Percentiles rank a stretch among this genome's conserved stretches.
Conservation (phyloP, 1,140 invertebrate genomes). For the Delia radicum region DNA sequence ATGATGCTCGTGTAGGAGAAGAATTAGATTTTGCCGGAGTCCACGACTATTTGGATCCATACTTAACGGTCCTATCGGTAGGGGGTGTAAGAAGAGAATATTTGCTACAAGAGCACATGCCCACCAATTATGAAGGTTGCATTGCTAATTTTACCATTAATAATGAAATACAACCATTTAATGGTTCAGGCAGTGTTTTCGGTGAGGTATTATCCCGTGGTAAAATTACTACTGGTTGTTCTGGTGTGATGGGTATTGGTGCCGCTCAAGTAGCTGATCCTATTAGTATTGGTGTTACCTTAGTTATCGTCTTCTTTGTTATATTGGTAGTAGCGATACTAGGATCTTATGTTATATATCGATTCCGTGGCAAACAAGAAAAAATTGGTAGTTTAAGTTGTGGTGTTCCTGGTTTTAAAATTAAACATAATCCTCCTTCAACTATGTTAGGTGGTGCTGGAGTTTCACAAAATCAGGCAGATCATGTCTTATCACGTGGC, state of each 20-base stretch:
- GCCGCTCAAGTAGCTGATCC: slow-evolving; percentile 79
- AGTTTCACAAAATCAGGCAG: slow-evolving; percentile 59
- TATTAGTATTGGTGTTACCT: slow-evolving; percentile 83
- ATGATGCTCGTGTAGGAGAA: slow-evolving; percentile 72
- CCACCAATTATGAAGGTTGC: slow-evolving; percentile 79
- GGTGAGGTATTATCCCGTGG: slow-evolving; percentile 68
- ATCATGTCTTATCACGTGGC: slow-evolving; percentile 61
- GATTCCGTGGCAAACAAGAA: slow-evolving; percentile 79
- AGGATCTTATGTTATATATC: slow-evolving; percentile 86
- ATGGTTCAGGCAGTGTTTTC: slow-evolving; percentile 80
- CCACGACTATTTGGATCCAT: slow-evolving; percentile 90
- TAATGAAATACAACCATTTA: slow-evolving; percentile 84
- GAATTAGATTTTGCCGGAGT: slow-evolving; percentile 80
- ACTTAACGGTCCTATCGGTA: slow-evolving; percentile 74
- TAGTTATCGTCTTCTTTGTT: slow-evolving; percentile 93
- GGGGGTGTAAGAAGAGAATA: slow-evolving; percentile 70
- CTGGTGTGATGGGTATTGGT: slow-evolving; percentile 70
- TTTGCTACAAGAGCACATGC: slow-evolving; percentile 56
- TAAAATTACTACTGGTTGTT: slow-evolving; percentile 69
- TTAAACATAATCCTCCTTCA: slow-evolving; percentile 67
- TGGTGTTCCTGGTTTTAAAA: slow-evolving; percentile 60
- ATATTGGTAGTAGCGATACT: slow-evolving; percentile 84
- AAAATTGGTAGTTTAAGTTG: slow-evolving; percentile 64
- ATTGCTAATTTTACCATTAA: slow-evolving; percentile 87
- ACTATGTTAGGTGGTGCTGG: slow-evolving; percentile 61